Evolutionary conservation across 64 coral and sea anemone genomes (phyloP), one percentile per base, ranked within the genome.

Genomic region (Porites lutea): DNA sequence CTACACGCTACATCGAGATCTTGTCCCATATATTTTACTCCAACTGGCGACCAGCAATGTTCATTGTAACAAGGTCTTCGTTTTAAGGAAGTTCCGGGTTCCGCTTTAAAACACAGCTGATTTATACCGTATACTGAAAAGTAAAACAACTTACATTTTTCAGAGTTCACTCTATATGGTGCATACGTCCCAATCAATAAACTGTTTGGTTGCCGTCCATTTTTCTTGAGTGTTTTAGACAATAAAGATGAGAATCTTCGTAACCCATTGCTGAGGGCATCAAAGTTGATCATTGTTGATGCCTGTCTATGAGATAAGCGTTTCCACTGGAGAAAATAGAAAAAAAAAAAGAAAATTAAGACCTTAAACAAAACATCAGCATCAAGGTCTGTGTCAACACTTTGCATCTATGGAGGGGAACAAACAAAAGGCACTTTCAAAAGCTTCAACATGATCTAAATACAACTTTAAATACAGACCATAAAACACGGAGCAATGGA

Each of bases 101-200:
- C 27, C 27, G 27, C 27, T 37, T 37, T 37, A 37, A 37, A 37
- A 37, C 54, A 57, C 54, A 9, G 54, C 7, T 12, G 7, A 7
- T 57, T 55, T 55, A 9, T 7, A 9, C 7, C 4, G 5, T 55
- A 6, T 57, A 57, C 12, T 6, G 54, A 9, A 57, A 9, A 57
- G 12, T 57, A 19, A 76, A 48, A 4, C 47, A 51, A 76, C 95
- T 97, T 88, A 97, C 95, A 94, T 60, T 79, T 75, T 53, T 91
- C 82, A 50, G 83, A 44, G 9, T 97, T 82, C 52, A 94, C 79
- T 79, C 83, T 88, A 72, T 97, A 97, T 21, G 95, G 95, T 10
- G 82, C 50, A 23, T 97, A 97, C 4, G 95, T 97, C 23, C 95
- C 95, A 87, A 97, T 88, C 1, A 21, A 83, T 60, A 94, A 62